A percentile compares a stretch with the other conserved stretches of the same genome.
Conservation (phyloP, 1,140 invertebrate species). For the Drosophila kanapiae region DNA sequence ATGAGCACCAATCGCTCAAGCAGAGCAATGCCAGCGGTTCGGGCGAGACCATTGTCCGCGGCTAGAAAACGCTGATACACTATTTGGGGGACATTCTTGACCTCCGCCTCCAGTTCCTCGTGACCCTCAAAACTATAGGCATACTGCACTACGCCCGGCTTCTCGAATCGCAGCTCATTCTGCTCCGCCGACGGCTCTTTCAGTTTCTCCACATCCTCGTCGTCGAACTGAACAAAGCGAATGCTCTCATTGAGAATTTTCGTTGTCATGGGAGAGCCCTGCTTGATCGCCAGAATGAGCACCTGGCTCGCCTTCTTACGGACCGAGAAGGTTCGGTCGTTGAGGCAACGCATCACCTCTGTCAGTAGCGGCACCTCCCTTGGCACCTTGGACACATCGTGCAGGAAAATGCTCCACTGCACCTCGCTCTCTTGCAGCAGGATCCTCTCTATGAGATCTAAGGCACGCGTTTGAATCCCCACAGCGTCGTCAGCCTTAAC, state of each 20-base stretch:
- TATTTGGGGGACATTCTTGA: conserved; percentile 60
- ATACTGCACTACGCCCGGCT: conserved; percentile 49
- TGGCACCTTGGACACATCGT: conserved; percentile 78
- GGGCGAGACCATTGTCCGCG: conserved; percentile 59
- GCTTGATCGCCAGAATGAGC: conserved; percentile 54
- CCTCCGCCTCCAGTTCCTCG: conserved; percentile 57
- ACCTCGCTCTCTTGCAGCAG: conserved; percentile 74
- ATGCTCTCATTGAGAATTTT: conserved; percentile 73
- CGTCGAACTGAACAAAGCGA: conserved; percentile 65
- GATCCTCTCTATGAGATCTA: conserved; percentile 73
- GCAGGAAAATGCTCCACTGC: conserved; percentile 77
- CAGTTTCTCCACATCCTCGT: conserved; percentile 41
- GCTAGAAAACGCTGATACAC: conserved; percentile 68
- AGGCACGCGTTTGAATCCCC: conserved; percentile 60
- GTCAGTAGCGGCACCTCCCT: conserved; percentile 69
- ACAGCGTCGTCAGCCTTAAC: conserved; percentile 72
- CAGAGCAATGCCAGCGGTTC: conserved; percentile 68
- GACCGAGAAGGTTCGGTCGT: conserved; percentile 72
- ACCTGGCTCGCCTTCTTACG: conserved; percentile 78
- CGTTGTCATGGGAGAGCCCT: conserved; percentile 69
- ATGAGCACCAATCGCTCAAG: conserved; percentile 69
- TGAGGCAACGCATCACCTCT: conserved; percentile 65
- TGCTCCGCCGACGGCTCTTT: conserved; percentile 38
- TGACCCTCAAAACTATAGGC: conserved; percentile 72
- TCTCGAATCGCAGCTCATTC: conserved; percentile 63